Evolutionary conservation across 2,113 vertebrate species (phyloP).

Genomic region (Saccopteryx bilineata): DNA sequence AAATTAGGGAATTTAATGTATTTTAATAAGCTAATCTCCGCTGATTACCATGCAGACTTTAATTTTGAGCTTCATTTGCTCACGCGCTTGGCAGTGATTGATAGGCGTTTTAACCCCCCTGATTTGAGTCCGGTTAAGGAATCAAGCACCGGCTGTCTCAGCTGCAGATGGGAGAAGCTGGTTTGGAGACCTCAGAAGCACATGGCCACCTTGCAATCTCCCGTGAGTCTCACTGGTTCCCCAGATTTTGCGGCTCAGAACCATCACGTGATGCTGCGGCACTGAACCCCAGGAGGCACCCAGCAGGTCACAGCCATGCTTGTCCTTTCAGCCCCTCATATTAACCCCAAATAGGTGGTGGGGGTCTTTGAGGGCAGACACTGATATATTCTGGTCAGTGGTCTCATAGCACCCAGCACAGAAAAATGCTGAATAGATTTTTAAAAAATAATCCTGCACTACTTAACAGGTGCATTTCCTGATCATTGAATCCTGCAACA

Average conservation of each 20-base stretch:
- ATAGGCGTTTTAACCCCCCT: slow-evolving; percentile 69
- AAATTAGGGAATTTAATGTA: slow-evolving; percentile 81
- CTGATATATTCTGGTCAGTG: background rate
- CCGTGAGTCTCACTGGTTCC: background rate
- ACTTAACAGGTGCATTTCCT: background rate
- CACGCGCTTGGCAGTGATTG: slow-evolving; percentile 64
- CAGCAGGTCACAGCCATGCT: background rate
- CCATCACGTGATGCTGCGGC: background rate
- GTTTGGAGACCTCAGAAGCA: background rate
- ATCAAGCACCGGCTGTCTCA: slow-evolving; percentile 67
- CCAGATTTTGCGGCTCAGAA: background rate
- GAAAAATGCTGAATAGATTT: background rate
- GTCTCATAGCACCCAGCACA: background rate
- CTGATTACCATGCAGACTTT: slow-evolving; percentile 76
- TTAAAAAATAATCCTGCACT: background rate
- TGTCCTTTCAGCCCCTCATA: background rate
- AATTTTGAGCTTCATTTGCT: slow-evolving; percentile 37
- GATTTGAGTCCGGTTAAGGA: slow-evolving; percentile 82
- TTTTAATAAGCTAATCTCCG: slow-evolving; percentile 82
- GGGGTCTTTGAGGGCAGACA: background rate
- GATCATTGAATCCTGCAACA: background rate
- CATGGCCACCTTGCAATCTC: background rate
- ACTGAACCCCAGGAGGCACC: background rate
- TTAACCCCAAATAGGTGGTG: background rate
- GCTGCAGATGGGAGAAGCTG: background rate